Conservation (phyloP, 2,113 vertebrate species). For the Nematolebias whitei region DNA sequence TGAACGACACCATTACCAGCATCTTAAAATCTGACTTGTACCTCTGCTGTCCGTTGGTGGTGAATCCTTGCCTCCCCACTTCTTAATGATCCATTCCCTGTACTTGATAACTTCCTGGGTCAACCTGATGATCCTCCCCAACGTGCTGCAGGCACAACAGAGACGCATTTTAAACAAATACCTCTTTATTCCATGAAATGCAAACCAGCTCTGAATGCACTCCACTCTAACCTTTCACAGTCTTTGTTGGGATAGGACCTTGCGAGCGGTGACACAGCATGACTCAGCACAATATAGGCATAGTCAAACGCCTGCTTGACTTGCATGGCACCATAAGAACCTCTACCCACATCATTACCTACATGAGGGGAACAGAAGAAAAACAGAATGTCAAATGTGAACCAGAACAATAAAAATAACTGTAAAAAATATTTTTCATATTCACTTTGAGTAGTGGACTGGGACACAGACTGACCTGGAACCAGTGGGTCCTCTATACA, state of each 20-base stretch:
- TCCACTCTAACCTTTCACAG: slow-evolving; percentile 86
- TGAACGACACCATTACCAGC: neutral
- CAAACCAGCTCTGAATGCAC: too few species aligned
- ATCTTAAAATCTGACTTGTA: slow-evolving; percentile 9
- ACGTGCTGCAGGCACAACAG: slow-evolving; percentile 81
- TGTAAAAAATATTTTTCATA: too few species aligned
- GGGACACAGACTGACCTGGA: slow-evolving; percentile 82
- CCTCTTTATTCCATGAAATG: too few species aligned
- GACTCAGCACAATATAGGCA: slow-evolving; percentile 93
- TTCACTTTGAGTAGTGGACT: too few species aligned
- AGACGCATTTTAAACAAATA: neutral
- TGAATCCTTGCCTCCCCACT: slow-evolving; percentile 85
- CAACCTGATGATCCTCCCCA: slow-evolving; percentile 95
- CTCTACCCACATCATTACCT: slow-evolving; percentile 97
- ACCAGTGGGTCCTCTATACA: slow-evolving; percentile 96
- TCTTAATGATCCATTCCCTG: slow-evolving; percentile 96
- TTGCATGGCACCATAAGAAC: slow-evolving; percentile 97
- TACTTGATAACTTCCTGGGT: slow-evolving; percentile 96
- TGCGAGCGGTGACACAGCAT: slow-evolving; percentile 93
- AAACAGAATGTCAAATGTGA: too few species aligned
- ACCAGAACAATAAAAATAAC: too few species aligned
- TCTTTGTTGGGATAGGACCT: slow-evolving; percentile 96
- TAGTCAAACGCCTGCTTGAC: slow-evolving; percentile 98
- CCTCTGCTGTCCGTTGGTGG: slow-evolving; percentile 67
- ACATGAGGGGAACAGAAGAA: neutral